Base-by-base conservation (phyloP, 1,140 invertebrate species). In the Pinna nobilis region DNA sequence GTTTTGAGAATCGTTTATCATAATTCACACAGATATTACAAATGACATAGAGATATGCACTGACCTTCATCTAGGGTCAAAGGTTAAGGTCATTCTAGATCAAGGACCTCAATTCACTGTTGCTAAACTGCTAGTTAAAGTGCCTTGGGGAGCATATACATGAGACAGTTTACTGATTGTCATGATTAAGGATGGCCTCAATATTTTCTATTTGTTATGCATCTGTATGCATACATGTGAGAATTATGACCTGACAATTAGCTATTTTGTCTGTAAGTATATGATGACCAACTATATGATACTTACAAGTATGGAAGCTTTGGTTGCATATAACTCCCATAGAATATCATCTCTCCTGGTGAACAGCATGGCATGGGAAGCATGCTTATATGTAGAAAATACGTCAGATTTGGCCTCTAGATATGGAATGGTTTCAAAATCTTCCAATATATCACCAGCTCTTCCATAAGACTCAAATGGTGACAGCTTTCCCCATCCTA, bases 341-440 rank as follows among this genome's bases (percentile, higher is more conserved):
- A 87, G 32, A 25, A 81, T 33, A 7, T 49, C 44, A 30, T 82
- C 75, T 57, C 79, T 70, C 30, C 51, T 76, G 15, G 81, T 73
- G 76, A 79, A 88, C 1, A 88, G 65, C 82, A 88, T 84, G 6
- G 79, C 83, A 77, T 88, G 87, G n/a, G 84, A 76, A 0, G 86
- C 87, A 76, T 84, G 86, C 37, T 39, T 78, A 53, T 70, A 74
- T 18, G 68, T 50, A 55, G 75, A 30, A 65, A 80, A 72, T 4
- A 53, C 70, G 33, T 69, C 39, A 15, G 63, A 67, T 51, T 63
- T 64, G 11, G 64, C 53, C 49, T 74, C 66, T 25, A 68, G 25
- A 59, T 70, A 81, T 7, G 20, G 28, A 49, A 79, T 72, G 2
- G 69, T 68, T 60, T 76, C 50, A 55, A 72, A 83, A 60, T 81